Conservation (phyloP, 2,113 vertebrate species). For the Thermophis baileyi region DNA sequence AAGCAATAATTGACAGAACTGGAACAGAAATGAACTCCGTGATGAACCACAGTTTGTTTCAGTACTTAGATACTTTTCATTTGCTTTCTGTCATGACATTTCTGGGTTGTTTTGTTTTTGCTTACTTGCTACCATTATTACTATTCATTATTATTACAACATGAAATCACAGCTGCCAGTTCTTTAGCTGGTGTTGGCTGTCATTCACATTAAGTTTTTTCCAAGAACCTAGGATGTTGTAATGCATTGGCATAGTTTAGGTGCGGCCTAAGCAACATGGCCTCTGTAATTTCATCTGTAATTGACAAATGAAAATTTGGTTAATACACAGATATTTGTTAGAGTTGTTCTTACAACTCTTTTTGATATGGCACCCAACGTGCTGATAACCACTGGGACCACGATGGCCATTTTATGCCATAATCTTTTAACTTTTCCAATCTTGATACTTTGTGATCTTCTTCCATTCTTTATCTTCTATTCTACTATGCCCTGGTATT, state of each 20-base stretch:
- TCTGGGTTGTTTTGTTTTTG: background rate
- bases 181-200: background rate
- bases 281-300: background rate
- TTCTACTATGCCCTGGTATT: background rate
- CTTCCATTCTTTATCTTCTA: background rate
- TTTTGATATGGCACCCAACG: background rate
- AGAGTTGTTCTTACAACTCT: background rate
- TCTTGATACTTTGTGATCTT: background rate
- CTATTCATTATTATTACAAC: background rate
- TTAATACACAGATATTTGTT: background rate
- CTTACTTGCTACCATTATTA: background rate
- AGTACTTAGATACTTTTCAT: background rate
- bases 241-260: background rate
- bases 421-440: background rate
- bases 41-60: background rate
- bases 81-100: background rate
- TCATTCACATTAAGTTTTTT: background rate
- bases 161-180: background rate
- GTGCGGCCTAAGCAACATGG: too few relatives aligned
- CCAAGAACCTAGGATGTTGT: background rate
- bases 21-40: background rate
- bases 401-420: background rate
- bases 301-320: background rate
- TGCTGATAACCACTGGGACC: background rate
- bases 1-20: background rate